Evolutionary conservation across 2,888 invertebrate species (phyloP).

Genomic region (Uropetala carovei): DNA sequence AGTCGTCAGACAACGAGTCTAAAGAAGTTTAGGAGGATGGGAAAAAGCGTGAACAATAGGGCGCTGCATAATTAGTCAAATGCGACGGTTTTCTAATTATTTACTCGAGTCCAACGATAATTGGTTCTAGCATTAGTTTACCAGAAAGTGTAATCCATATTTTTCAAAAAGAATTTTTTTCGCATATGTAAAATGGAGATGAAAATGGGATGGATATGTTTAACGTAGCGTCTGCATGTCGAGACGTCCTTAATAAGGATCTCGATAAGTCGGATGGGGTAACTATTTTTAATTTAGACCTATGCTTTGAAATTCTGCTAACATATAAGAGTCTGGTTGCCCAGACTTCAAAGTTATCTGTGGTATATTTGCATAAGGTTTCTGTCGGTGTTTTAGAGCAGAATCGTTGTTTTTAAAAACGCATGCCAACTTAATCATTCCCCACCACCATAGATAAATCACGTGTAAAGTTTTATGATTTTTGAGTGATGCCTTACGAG

Average conservation of each 20-base stretch:
- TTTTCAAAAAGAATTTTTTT: not conserved
- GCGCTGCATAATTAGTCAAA: constrained; percentile 27
- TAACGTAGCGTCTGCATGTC: not conserved
- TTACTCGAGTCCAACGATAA: not conserved
- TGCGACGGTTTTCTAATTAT: not conserved
- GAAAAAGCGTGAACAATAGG: not conserved
- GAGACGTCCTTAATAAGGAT: not conserved
- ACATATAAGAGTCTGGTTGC: too few species aligned
- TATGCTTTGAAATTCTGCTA: too few species aligned
- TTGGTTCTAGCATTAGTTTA: not conserved
- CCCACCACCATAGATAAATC: too few species aligned
- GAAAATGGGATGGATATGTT: not conserved
- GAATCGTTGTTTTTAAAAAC: too few species aligned
- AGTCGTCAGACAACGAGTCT: not conserved
- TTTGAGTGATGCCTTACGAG: too few species aligned
- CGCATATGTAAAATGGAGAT: not conserved
- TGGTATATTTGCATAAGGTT: too few species aligned
- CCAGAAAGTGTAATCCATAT: not conserved
- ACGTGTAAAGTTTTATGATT: too few species aligned
- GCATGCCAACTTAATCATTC: too few species aligned
- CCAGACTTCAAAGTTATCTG: too few species aligned
- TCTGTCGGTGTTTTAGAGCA: too few species aligned
- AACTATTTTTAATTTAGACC: too few species aligned
- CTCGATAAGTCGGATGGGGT: not conserved
- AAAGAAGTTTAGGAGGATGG: too few species aligned